Base-by-base conservation (phyloP, 2,797 vertebrate genomes). In the Ibycter americanus region DNA sequence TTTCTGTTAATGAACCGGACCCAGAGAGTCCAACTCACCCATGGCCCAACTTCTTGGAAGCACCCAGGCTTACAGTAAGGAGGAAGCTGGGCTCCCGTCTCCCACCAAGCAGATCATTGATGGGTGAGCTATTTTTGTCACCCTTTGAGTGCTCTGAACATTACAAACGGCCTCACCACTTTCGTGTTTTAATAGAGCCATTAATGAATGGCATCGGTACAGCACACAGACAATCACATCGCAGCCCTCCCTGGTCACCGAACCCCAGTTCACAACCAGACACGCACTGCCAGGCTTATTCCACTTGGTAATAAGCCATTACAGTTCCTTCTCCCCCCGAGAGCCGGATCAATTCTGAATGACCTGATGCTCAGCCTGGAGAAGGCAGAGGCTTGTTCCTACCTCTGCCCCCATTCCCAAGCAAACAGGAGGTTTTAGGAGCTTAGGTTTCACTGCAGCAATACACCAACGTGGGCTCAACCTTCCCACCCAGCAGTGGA, bases 81-180 rank as follows among this genome's bases (percentile, higher is more conserved):
- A n/a, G 0, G 9, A 0, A 7, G 59, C 76, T 0, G 0, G 44
- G 68, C 38, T 83, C 27, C 31, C 6, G 0, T 15, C 71, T 84
- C 71, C 15, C 62, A 44, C 32, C 0, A 1, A 68, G 86, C 66
- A 15, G 65, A 16, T 13, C 38, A 1, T 1, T 16, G 91, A 72
- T 9, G 61, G 61, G 34, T 29, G 71, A 76, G 73, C 42, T 95
- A 95, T 94, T 96, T 89, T 2, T 32, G 80, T 80, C 67, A 55
- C 73, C 44, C 88, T 65, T 18, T 68, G 83, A 97, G 90, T 76
- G 93, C 95, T 92, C 63, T 72, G 95, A 58, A 72, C 65, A 19
- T 78, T 40, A 23, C 3, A 40, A 56, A 54, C 1, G 5, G 84
- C 40, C 68, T 62, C 84, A 65, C 29, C 44, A 12, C 91, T 94